Base-by-base conservation (phyloP, 2,888 invertebrate species). In the Macrostomum cliftonense region DNA sequence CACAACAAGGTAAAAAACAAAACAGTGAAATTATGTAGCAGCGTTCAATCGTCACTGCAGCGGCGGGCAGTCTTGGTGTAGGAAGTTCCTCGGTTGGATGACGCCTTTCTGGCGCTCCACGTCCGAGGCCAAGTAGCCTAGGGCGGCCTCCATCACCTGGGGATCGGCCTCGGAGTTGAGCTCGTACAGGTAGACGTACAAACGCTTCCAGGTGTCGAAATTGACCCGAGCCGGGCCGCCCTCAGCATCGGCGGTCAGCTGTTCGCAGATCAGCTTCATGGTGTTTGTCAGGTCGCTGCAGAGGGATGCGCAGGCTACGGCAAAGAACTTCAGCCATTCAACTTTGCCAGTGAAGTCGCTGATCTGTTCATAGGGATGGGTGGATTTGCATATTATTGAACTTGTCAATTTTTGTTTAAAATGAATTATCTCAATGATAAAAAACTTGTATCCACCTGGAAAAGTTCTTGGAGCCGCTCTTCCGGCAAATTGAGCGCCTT, bases 211-310 rank as follows among this genome's bases (percentile, higher is more conserved):
- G 13, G 66, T 58, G 37, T 58, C 60, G 55, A 64, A 68, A 2
- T 80, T 77, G 40, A 86, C 78, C 58, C 80, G 78, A 0, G 82
- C 79, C 0, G 81, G 79, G 0, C 83, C 83, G 1, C 85, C 85
- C 51, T 84, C 84, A 0, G 83, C 81, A 61, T 85, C 84, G 54
- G 80, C 79, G 0, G 83, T 83, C 46, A 84, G 71, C 0, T 83
- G 75, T 63, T 85, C 83, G 64, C 85, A 86, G 17, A 84, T 73
- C 54, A 81, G 73, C 42, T 78, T 77, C 82, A 85, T 82, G 0
- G 83, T 81, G 61, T 80, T 78, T 2, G 79, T 78, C 14, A 83
- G 72, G 59, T 77, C 69, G 57, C 67, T 64, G 44, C 63, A 64
- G 14, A 70, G 55, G 36, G 63, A 58, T 21, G 68, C 68, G 47